A percentile compares a stretch with the other conserved stretches of the same genome.
Evolutionary conservation across 2,888 invertebrate genomes (phyloP).

Genomic region (Ditula angustiorana): DNA sequence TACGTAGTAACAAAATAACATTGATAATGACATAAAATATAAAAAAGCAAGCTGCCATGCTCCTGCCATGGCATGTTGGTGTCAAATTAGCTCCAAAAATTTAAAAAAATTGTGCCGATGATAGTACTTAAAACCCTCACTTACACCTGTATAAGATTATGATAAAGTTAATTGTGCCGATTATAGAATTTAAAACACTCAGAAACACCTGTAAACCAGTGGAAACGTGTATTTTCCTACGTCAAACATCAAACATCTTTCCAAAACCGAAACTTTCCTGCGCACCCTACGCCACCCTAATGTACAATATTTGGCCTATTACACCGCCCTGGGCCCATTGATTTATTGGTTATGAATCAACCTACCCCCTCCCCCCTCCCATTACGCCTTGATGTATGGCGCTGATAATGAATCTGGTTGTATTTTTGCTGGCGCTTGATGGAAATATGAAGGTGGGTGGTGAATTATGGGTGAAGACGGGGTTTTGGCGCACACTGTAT

Average conservation of each 20-base stretch:
- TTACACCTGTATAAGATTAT: too few species aligned
- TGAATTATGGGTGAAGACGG: conserved; percentile 42
- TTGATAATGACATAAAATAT: too few species aligned
- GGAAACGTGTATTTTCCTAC: neutral
- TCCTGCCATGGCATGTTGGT: too few species aligned
- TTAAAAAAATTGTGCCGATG: too few species aligned
- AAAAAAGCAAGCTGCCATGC: too few species aligned
- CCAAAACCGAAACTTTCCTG: conserved; percentile 8
- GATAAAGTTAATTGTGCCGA: too few species aligned
- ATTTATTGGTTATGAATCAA: conserved; percentile 85
- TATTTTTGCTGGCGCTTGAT: conserved; percentile 45
- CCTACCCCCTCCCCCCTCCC: conserved; percentile 60
- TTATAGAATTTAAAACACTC: too few species aligned
- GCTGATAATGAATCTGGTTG: conserved; percentile 46
- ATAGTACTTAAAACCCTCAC: too few species aligned
- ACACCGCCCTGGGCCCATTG: conserved; percentile 74
- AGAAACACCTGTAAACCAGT: neutral
- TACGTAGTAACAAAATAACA: too few species aligned
- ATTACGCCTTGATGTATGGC: conserved; percentile 56
- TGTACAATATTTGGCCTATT: conserved; percentile 81
- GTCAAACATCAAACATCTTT: conserved; percentile 3
- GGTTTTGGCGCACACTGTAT: conserved; percentile 27
- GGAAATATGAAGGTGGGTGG: conserved; percentile 45
- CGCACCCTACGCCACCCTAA: conserved; percentile 50
- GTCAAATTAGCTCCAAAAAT: too few species aligned